Base-by-base conservation (phyloP, 1,140 invertebrate genomes). In the Samia ricini region DNA sequence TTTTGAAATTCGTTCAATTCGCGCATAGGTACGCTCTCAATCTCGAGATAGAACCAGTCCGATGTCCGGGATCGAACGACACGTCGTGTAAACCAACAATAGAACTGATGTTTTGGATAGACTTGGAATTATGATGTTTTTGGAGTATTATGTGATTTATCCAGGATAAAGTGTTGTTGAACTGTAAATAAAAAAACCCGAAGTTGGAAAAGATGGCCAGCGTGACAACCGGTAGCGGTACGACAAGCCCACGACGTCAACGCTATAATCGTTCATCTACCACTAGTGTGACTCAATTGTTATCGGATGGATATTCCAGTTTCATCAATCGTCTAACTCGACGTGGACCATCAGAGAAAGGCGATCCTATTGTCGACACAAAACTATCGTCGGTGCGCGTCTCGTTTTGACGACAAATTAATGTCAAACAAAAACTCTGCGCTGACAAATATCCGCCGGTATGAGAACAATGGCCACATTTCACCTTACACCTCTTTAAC, bases 261-360 rank as follows among this genome's bases (percentile, higher is more conserved):
- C 92, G 95, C 33, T 96, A 96, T 85, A 91, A 93, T 42, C 93
- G 96, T 19, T 94, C 95, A 19, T 95, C 95, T 24, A 96, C 95
- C 15, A 92, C 94, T 8, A 97, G 95, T 88, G 95, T 97, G 60
- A 95, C 95, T 51, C 96, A 97, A 84, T 89, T 97, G 66, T 89
- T 97, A 62, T 95, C 93, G 56, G 96, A 97, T 76, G 96, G 95
- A 63, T 97, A 95, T 87, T 95, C 95, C 66, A 97, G 93, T 86
- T 92, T 97, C 23, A 91, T 97, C 60, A 95, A 96, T 72, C 91
- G 95, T 52, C 88, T 97, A 68, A 94, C 95, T 0, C 94, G 94
- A 29, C 92, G 95, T 26, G 95, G 95, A 26, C 95, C 95, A 10
- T 96, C 93, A 36, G 92, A 93, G 82, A 91, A 91, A 71, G 78